A percentile compares a stretch with the other conserved stretches of the same genome.
phyloP scores from a whole-genome alignment of 2,888 invertebrate species.

The Matsumyia berberina region DNA sequence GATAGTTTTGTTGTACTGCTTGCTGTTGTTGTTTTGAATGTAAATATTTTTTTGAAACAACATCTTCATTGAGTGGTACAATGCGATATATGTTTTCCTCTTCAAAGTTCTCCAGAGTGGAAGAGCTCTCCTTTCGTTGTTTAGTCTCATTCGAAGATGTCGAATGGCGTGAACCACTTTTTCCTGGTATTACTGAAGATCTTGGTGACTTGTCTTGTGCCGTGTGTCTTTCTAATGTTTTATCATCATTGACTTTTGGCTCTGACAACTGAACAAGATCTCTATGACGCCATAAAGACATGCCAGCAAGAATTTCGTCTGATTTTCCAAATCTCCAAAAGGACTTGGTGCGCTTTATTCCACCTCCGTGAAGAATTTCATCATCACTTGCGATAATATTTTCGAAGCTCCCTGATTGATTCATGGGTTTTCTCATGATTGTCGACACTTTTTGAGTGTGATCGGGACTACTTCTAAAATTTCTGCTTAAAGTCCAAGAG shows the following conservation, averaged over 20 bases:
- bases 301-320: constrained; percentile 92
- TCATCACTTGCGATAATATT: constrained; percentile 82
- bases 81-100: constrained; percentile 82
- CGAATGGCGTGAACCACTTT: constrained; percentile 78
- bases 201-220: constrained; percentile 58
- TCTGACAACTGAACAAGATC: constrained; percentile 88
- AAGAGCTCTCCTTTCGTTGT: constrained; percentile 82
- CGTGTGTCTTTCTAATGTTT: constrained; percentile 69
- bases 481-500: constrained; percentile 83
- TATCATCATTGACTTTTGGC: constrained; percentile 78
- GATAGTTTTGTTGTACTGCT: constrained; percentile 36
- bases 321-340: constrained; percentile 93
- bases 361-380: constrained; percentile 85
- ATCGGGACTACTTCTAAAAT: constrained; percentile 82
- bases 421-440: constrained; percentile 73
- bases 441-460: constrained; percentile 80
- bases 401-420: constrained; percentile 78
- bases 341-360: constrained; percentile 92
- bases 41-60: constrained; percentile 22
- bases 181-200: constrained; percentile 32
- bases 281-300: constrained; percentile 94
- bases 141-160: constrained; percentile 79
- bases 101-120: constrained; percentile 81
- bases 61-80: constrained; percentile 54
- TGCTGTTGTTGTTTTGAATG: constrained; percentile 32